These are phyloP conservation scores for Solenodon paradoxus DNA, from an alignment of 2,113 vertebrate species.

Conservation along the genomic window DNA sequence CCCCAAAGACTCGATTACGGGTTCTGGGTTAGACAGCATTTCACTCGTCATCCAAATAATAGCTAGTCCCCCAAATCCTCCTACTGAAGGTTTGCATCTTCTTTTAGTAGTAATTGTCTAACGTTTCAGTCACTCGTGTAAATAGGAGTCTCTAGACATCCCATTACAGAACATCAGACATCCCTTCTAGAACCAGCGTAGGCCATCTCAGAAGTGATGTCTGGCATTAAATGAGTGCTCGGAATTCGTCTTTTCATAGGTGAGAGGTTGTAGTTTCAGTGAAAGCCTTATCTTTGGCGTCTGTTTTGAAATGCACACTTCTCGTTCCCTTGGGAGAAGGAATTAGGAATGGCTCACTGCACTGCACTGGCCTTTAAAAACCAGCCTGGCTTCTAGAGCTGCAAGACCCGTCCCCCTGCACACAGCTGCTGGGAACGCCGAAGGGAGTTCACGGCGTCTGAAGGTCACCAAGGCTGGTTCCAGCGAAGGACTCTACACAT, in stretches of 20 bases:
- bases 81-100: background rate
- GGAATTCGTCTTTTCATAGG: background rate
- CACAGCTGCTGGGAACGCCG: background rate
- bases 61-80: background rate
- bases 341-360: background rate
- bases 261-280: background rate
- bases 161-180: background rate
- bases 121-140: background rate
- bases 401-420: background rate
- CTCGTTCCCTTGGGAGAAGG: background rate
- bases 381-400: background rate
- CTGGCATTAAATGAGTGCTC: background rate
- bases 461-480: background rate
- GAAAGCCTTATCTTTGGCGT: background rate
- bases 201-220: background rate
- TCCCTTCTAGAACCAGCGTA: background rate
- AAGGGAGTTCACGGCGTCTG: background rate
- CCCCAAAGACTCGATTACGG: background rate
- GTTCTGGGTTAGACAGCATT: background rate
- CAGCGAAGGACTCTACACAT: background rate
- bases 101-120: background rate
- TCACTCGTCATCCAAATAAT: background rate
- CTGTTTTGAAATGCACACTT: slow-evolving; percentile 47
- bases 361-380: background rate
- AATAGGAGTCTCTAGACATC: background rate